Base-by-base conservation (phyloP, 2,113 vertebrate genomes). In the Coracopsis vasa region DNA sequence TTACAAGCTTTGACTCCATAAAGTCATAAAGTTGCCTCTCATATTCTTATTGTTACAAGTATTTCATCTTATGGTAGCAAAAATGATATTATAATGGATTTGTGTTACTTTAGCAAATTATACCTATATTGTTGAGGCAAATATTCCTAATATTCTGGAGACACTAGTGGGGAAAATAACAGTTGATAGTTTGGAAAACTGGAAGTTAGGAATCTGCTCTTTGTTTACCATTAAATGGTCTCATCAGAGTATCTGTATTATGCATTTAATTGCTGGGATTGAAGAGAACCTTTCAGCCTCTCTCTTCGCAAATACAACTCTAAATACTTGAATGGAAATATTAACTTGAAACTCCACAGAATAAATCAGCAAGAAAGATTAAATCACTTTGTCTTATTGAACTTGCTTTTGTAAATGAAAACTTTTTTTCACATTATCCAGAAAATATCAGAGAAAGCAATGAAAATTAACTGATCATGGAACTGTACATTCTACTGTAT, bases 11-110 rank as follows among this genome's bases (percentile, higher is more conserved):
- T n/a, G n/a, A 50, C 14, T 78, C 23, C 39, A 29, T 2, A 48
- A n/a, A 27, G 3, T 0, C 0, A 28, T 7, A 73, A 82, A 66
- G 6, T 41, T 88, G 35, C 29, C 4, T 56, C 1, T 2, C 16
- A 16, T 4, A 62, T 37, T 74, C 88, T 74, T 70, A 29, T 77
- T 71, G 12, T 33, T 51, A 27, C 2, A 61, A 11, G 3, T 18
- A 54, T 71, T 91, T 65, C 25, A 18, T 10, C 8, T 83, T 33
- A 17, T 6, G 3, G 24, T 28, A 79, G 29, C 13, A 81, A 39
- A 69, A 86, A 54, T 64, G 1, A 10, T 39, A 27, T 2, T 74
- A 29, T 27, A 28, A 69, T 6, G 2, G 13, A 73, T 88, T 70
- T 77, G 4, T 35, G 50, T 62, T 48, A 67, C 6, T 60, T 86